A percentile compares a stretch with the other conserved stretches of the same genome.
Conservation (phyloP, 92 coral and sea anemone species). For the Isaurus tuberculatus region DNA sequence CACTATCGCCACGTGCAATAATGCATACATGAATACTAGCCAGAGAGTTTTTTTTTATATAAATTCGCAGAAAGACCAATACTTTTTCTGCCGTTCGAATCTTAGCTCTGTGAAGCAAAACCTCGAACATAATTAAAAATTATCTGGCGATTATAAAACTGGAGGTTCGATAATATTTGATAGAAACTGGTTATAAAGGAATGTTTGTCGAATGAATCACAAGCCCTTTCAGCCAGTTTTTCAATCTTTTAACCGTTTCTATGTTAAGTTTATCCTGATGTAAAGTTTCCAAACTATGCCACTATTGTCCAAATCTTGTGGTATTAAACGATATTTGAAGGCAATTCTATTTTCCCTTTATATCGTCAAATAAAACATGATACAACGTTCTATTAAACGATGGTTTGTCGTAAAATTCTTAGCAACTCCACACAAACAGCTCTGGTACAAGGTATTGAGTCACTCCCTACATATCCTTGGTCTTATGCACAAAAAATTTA, state of each 20-base stretch:
- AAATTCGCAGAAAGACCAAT: too few relatives aligned
- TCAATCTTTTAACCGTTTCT: neutral
- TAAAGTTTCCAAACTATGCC: too few relatives aligned
- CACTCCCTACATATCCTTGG: neutral
- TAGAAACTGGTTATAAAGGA: neutral
- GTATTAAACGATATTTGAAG: too few relatives aligned
- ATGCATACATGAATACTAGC: neutral
- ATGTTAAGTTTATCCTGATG: neutral
- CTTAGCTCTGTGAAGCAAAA: neutral
- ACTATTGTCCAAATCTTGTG: too few relatives aligned
- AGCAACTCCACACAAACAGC: neutral
- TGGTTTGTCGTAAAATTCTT: neutral
- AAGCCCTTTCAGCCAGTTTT: neutral
- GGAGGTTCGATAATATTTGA: neutral
- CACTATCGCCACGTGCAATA: too few relatives aligned
- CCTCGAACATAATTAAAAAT: slow-evolving; percentile 4
- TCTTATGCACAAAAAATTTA: too few relatives aligned
- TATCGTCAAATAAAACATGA: neutral
- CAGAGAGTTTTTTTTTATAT: neutral
- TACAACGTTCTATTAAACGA: neutral
- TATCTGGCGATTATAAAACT: neutral
- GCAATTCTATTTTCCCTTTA: neutral
- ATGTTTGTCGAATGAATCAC: neutral
- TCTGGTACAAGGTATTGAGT: neutral
- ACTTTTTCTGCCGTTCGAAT: neutral